A percentile compares a stretch with the other conserved stretches of the same genome.
Evolutionary conservation across 2,113 vertebrate species (phyloP).

Genomic region (Cynopterus brachyotis): DNA sequence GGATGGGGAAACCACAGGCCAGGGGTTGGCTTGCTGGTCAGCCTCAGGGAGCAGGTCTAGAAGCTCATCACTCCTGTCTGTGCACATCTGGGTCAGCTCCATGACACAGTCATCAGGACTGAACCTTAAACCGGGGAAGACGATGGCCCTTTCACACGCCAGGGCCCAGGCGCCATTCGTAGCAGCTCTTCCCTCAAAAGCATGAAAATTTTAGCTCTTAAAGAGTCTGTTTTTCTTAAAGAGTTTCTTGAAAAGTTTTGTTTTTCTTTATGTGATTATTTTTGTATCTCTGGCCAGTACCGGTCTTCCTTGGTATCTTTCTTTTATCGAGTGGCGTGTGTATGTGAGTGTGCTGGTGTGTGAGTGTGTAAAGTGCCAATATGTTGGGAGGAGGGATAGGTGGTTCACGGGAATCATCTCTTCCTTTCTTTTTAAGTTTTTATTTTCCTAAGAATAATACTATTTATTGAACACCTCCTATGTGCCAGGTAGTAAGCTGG

Average conservation of each 20-base stretch:
- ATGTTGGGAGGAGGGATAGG: not conserved
- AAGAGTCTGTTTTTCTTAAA: no score
- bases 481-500: not conserved
- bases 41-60: not conserved
- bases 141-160: no score
- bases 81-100: fast-evolving
- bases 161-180: not conserved
- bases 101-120: fast-evolving
- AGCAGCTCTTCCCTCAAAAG: not conserved
- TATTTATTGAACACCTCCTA: not conserved
- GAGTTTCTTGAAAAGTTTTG: no score
- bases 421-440: no score
- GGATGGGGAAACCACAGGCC: not conserved
- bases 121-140: not conserved
- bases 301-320: not conserved
- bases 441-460: not conserved
- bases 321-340: not conserved
- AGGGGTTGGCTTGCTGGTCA: not conserved
- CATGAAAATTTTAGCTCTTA: not conserved
- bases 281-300: not conserved
- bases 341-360: fast-evolving
- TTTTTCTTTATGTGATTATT: not conserved
- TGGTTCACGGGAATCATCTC: not conserved
- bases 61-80: not conserved
- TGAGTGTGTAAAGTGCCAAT: not conserved